These are phyloP conservation scores for Aspidiotus rigidus DNA, from an alignment of 2,888 invertebrate species.

Conservation along the genomic window DNA sequence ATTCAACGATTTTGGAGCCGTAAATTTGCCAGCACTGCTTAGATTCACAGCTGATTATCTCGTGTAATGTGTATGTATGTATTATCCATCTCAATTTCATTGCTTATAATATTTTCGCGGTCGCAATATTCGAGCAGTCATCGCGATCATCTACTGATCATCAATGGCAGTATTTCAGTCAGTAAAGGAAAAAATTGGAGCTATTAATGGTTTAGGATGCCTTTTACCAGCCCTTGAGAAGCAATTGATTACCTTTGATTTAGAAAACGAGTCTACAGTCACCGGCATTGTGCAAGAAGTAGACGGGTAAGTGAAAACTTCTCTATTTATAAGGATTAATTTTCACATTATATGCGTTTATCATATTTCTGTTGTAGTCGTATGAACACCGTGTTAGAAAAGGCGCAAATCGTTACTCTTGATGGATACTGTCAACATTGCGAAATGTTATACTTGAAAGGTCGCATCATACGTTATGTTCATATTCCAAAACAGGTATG, in stretches of 20 bases:
- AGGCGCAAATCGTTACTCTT: conserved; percentile 25
- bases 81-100: too few species aligned
- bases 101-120: too few species aligned
- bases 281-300: conserved; percentile 32
- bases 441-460: conserved; percentile 33
- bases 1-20: too few species aligned
- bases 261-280: conserved; percentile 34
- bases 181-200: conserved; percentile 22
- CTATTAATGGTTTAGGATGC: conserved; percentile 33
- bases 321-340: background rate
- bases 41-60: too few species aligned
- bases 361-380: conserved; percentile 19
- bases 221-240: conserved; percentile 31
- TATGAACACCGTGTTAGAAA: conserved; percentile 32
- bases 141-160: too few species aligned
- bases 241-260: conserved; percentile 30
- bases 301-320: conserved; percentile 30
- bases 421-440: conserved; percentile 28
- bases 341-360: background rate
- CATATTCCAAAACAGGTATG: conserved; percentile 27
- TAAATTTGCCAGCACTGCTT: too few species aligned
- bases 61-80: too few species aligned
- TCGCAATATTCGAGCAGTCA: too few species aligned
- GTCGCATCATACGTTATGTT: conserved; percentile 34
- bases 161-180: background rate